Evolutionary conservation across 2,888 invertebrate genomes (phyloP), one percentile per base, ranked within the genome.

Genomic region (Parasteatoda lunata): DNA sequence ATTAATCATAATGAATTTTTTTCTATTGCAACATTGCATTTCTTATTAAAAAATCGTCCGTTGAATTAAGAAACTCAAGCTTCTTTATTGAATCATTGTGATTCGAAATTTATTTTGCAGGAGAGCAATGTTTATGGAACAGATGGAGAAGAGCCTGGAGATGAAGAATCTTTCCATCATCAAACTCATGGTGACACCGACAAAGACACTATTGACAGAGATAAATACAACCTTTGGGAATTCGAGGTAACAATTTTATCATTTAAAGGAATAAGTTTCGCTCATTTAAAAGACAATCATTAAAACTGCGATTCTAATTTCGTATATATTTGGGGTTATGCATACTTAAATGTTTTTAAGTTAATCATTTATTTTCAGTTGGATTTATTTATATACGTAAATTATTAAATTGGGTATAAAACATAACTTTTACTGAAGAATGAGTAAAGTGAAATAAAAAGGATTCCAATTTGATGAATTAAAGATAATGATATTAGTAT

Each of bases 151-250:
- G 86, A 87, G 75, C 86, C 68, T 30, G 82, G 68, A 48, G 86
- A 87, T 77, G 86, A 87, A 77, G 86, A 87, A 49, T 77, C 86
- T 11, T 87, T 87, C 77, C 77, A 81, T 30, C 86, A 87, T 49
- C 86, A 87, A 82, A 72, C 86, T 68, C 81, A 87, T 48, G 86
- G 72, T 11, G 86, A 80, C 77, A 80, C 80, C n/a, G 86, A 87
- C 75, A 87, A 87, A 45, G 86, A 87, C 30, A 73, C 68, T 73
- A 82, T 87, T 48, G 86, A 87, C 73, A 87, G 86, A 77, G 86
- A 87, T 64, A 87, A 87, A 70, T 87, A 73, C 68, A 87, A 81
- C 81, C 70, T 87, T 64, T 87, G 86, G 86, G 86, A 87, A 69
- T 87, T 77, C 69, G 86, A 87, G 77, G 86, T 87, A 87, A 87